Evolutionary conservation across 2,888 invertebrate genomes (phyloP), one percentile per base, ranked within the genome.

Genomic region (Stictocephala bisonia): DNA sequence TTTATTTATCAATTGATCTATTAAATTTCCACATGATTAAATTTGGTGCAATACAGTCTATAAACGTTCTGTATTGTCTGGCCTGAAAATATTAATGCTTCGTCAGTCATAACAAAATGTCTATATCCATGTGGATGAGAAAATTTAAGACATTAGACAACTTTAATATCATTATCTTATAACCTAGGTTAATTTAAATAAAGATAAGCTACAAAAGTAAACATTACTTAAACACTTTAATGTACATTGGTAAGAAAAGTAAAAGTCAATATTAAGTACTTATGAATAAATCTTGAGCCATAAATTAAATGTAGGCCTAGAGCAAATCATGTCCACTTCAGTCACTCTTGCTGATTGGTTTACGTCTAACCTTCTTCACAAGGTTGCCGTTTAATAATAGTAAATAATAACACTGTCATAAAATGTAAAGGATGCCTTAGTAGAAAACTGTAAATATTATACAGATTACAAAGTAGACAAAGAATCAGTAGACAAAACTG

Each of bases 11-110:
- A n/a, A n/a, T n/a, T n/a, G n/a, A n/a, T n/a, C n/a, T n/a, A n/a
- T n/a, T n/a, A n/a, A n/a, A n/a, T n/a, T n/a, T n/a, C n/a, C n/a
- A n/a, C n/a, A n/a, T n/a, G n/a, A n/a, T n/a, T n/a, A n/a, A n/a
- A n/a, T n/a, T n/a, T n/a, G n/a, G n/a, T n/a, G n/a, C n/a, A n/a
- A n/a, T n/a, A n/a, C n/a, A n/a, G n/a, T n/a, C n/a, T n/a, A n/a
- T n/a, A n/a, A n/a, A n/a, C n/a, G n/a, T n/a, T n/a, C n/a, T n/a
- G 15, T 9, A 44, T 44, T n/a, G 15, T 44, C 44, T 44, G 44
- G 44, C 44, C 44, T 44, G 44, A 44, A 44, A 44, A n/a, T 44
- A 44, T 44, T 44, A 44, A 44, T 44, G 44, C 7, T 44, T 44
- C 44, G 4, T 44, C 44, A 44, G 9, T 44, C 15, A 44, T 44